phyloP scores from a whole-genome alignment of 2,888 invertebrate genomes.

The Calameuta filiformis region DNA sequence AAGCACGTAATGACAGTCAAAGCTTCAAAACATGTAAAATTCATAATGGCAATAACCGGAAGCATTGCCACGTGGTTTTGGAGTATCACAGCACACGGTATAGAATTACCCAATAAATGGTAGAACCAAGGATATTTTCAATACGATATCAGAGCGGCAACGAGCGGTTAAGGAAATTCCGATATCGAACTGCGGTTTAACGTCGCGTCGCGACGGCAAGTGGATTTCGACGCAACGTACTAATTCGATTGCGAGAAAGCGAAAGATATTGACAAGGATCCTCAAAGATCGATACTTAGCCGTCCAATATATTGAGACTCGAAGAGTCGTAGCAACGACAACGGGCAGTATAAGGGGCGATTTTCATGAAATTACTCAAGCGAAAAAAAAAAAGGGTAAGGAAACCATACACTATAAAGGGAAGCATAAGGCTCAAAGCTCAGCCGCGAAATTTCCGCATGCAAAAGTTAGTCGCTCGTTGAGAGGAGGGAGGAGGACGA shows the following conservation, averaged over 20 bases:
- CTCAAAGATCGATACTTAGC: slow-evolving; percentile 18
- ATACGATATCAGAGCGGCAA: slow-evolving; percentile 20
- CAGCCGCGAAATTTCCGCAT: neutral
- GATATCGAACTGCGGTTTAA: slow-evolving; percentile 17
- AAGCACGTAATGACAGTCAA: neutral
- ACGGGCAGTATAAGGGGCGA: neutral
- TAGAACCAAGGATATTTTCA: neutral
- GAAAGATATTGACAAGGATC: slow-evolving; percentile 22
- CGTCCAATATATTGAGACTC: neutral
- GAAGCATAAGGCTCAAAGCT: neutral
- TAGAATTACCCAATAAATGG: neutral
- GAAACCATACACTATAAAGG: neutral
- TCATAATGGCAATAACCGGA: neutral
- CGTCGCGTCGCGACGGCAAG: slow-evolving; percentile 3
- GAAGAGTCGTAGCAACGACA: neutral
- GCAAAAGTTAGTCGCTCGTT: neutral
- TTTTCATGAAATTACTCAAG: neutral
- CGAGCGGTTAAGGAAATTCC: slow-evolving; percentile 21
- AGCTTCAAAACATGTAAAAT: neutral
- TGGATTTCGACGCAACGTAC: slow-evolving; percentile 3
- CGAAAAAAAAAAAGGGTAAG: neutral
- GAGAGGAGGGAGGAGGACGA: slow-evolving; percentile 2
- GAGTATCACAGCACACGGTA: neutral
- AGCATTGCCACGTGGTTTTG: neutral
- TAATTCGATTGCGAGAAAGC: slow-evolving; percentile 18